Percentiles rank a stretch among this genome's conserved stretches.
phyloP scores from a whole-genome alignment of 2,113 vertebrate genomes.

The Cettia cetti region DNA sequence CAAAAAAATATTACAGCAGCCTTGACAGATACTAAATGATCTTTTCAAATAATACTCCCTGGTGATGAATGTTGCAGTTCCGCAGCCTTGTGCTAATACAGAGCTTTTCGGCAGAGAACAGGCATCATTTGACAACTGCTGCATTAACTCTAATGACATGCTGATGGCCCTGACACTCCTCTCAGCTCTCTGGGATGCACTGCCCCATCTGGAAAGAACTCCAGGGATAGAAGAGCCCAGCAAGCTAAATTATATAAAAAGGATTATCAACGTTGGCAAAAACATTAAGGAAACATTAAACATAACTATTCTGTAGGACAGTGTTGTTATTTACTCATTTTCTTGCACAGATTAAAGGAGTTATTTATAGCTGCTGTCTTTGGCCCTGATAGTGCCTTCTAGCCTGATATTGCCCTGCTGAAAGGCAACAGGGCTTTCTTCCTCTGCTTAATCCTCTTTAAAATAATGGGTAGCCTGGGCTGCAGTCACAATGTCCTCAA shows the following conservation, averaged over 20 bases:
- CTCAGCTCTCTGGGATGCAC: background rate
- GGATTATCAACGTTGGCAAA: background rate
- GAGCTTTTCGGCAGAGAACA: background rate
- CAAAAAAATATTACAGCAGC: slow-evolving; percentile 6
- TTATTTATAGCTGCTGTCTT: background rate
- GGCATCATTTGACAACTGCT: background rate
- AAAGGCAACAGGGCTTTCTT: background rate
- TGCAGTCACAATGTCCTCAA: accelerated
- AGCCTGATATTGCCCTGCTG: background rate
- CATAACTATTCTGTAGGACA: background rate
- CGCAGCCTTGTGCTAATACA: slow-evolving; percentile 8
- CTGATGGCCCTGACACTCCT: background rate
- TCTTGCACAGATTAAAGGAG: background rate
- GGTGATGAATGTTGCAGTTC: slow-evolving; percentile 9
- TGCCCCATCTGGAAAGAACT: background rate
- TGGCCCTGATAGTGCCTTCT: accelerated
- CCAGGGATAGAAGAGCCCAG: background rate
- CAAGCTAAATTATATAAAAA: background rate
- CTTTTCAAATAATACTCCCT: slow-evolving; percentile 15
- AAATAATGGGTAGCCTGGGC: background rate
- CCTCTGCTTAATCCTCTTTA: background rate
- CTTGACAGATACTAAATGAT: slow-evolving; percentile 53
- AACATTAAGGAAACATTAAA: background rate
- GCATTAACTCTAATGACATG: background rate
- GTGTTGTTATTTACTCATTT: background rate